Percentiles rank a stretch among this genome's conserved stretches.
phyloP scores from a whole-genome alignment of 2,888 invertebrate species.

The Dermolepida albohirtum region DNA sequence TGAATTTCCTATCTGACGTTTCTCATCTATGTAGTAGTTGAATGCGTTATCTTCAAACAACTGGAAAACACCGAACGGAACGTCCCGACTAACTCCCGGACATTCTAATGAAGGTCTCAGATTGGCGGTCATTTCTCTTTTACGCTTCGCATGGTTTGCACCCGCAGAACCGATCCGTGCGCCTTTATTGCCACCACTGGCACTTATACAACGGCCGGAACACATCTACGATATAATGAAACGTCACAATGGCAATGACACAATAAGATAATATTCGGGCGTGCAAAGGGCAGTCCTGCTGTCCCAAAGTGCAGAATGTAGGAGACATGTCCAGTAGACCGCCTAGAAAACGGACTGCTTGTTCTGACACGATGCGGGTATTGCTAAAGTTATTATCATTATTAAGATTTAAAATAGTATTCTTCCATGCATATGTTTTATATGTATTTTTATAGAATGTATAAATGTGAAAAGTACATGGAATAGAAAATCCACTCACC shows the following conservation, averaged over 20 bases:
- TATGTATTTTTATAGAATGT: no score
- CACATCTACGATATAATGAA: conserved; percentile 16
- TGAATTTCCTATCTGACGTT: no score
- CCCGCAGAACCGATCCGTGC: conserved; percentile 26
- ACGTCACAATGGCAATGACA: conserved; percentile 57
- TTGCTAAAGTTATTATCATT: conserved; percentile 4
- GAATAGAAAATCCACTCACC: no score
- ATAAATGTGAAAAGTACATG: no score
- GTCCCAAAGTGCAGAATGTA: conserved; percentile 49
- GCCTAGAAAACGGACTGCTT: conserved; percentile 38
- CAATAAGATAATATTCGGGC: conserved; percentile 61
- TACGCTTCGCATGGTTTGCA: conserved; percentile 20
- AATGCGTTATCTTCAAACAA: no score
- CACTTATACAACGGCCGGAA: conserved; percentile 10
- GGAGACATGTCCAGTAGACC: conserved; percentile 59
- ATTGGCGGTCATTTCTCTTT: conserved; percentile 21
- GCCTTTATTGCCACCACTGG: conserved; percentile 20
- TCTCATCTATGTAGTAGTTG: no score
- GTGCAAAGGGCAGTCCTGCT: conserved; percentile 51
- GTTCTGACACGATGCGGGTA: conserved; percentile 42
- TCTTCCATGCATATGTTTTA: no score
- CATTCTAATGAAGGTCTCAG: conserved; percentile 4
- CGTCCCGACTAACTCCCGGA: neutral
- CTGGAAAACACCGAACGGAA: no score
- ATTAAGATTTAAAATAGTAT: neutral